Conservation (phyloP, 1,140 invertebrate genomes). For the Dysdera silvatica region DNA sequence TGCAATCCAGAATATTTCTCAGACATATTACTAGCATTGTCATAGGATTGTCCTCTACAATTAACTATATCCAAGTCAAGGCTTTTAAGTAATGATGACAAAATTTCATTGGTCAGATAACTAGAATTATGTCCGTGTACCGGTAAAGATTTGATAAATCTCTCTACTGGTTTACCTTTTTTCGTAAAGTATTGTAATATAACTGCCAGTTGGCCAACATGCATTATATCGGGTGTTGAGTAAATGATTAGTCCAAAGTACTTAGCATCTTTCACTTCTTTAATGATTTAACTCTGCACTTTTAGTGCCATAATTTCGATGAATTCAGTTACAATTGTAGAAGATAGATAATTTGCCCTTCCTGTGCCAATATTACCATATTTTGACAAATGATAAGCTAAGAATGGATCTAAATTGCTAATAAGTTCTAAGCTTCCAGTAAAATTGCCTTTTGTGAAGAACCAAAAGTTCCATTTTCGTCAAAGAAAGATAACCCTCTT, state of each 20-base stretch:
- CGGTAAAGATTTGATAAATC: not conserved
- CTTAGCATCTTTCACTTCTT: slow-evolving; percentile 3
- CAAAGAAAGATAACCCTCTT: slow-evolving; percentile 31
- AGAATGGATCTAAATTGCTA: no score
- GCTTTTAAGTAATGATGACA: not conserved
- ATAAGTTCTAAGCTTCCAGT: no score
- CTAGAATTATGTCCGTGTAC: not conserved
- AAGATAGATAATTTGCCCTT: slow-evolving; percentile 10
- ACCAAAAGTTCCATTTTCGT: slow-evolving; percentile 31
- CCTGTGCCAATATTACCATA: slow-evolving; percentile 17
- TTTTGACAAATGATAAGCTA: no score
- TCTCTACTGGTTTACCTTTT: no score
- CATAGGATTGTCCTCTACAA: slow-evolving; percentile 35
- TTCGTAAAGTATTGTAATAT: not conserved
- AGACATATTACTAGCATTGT: slow-evolving; percentile 34
- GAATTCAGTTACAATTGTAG: slow-evolving; percentile 6
- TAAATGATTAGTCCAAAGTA: slow-evolving; percentile 7
- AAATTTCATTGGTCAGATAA: not conserved
- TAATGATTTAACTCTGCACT: not conserved
- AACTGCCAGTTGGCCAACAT: slow-evolving; percentile 5
- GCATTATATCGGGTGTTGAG: slow-evolving; percentile 6
- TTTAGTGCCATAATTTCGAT: slow-evolving; percentile 2
- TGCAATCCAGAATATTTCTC: slow-evolving; percentile 27
- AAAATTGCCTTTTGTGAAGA: slow-evolving; percentile 32
- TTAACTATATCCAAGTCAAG: slow-evolving; percentile 23